Conservation (phyloP, 1,140 invertebrate species). For the Venturia canescens region DNA sequence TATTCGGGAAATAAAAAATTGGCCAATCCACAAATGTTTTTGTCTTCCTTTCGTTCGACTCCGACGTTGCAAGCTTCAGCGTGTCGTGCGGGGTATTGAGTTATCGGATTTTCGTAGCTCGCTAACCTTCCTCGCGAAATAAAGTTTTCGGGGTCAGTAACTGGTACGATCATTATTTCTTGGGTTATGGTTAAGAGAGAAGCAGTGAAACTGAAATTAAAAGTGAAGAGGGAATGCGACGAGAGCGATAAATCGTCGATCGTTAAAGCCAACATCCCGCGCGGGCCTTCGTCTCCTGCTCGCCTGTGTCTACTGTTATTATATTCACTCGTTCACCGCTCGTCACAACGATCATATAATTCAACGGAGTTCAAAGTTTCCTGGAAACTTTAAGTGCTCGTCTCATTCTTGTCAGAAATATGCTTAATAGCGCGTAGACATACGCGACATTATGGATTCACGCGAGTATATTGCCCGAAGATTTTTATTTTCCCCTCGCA, state of each 20-base stretch:
- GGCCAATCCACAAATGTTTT: no score
- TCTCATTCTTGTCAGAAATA: neutral
- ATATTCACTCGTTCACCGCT: neutral
- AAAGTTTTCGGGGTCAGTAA: neutral
- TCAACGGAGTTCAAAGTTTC: neutral
- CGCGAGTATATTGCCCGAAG: neutral
- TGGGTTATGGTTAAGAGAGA: neutral
- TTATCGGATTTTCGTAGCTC: no score
- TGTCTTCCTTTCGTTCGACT: no score
- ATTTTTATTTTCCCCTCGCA: neutral
- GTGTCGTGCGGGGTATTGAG: no score
- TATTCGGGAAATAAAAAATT: no score
- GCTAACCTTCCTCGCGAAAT: neutral
- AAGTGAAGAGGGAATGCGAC: neutral
- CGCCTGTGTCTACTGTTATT: neutral
- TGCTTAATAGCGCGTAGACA: neutral
- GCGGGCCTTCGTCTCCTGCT: neutral
- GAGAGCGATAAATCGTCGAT: constrained; percentile 6
- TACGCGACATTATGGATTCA: neutral
- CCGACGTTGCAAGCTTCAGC: no score
- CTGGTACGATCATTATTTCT: neutral
- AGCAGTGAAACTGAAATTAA: neutral
- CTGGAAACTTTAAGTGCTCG: neutral
- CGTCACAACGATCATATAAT: neutral
- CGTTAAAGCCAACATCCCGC: neutral